Base-by-base conservation (phyloP, 2,113 vertebrate genomes). In the Acrocephalus arundinaceus region DNA sequence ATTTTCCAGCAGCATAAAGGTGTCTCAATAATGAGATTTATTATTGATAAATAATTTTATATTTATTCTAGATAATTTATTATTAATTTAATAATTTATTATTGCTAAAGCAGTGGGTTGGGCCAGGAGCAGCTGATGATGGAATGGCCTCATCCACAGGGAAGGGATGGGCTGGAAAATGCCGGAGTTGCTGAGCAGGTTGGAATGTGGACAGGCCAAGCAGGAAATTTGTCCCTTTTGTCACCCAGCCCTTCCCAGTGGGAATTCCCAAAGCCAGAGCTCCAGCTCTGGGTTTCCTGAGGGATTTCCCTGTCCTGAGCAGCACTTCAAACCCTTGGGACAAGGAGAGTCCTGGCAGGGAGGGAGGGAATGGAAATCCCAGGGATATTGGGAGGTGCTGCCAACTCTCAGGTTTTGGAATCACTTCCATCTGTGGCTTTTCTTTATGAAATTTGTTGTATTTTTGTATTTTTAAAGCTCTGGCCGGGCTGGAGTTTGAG, bases 321-420 rank as follows among this genome's bases (percentile, higher is more conserved):
- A n/a, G n/a, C n/a, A n/a, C n/a, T n/a, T n/a, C n/a, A n/a, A n/a
- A n/a, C n/a, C 43, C 43, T 45, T 16, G 7, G 43, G 37, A 3
- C 33, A 2, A 0, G 1, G 17, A 7, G 85, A 22, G n/a, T 7
- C 25, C 33, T 23, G 55, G 77, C n/a, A 6, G 15, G 8, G 18
- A 45, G 48, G 23, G 18, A 54, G 67, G 77, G 37, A 37, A 25
- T 16, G n/a, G 11, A 33, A 62, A 43, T 35, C 27, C 62, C 43
- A 1, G 19, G 43, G 54, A 6, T 31, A 1, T 48, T 4, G 52
- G 1, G 8, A 43, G 48, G 39, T 6, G 61, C 63, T 83, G 30
- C 13, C 2, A 0, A 31, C 58, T 39, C 63, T 31, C 68, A 27
- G 31, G 11, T 33, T n/a, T 48, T 90, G 31, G 21, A 68, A 31